Evolutionary conservation across 2,113 vertebrate genomes (phyloP), one percentile per base, ranked within the genome.

Genomic region (Lanius collurio): DNA sequence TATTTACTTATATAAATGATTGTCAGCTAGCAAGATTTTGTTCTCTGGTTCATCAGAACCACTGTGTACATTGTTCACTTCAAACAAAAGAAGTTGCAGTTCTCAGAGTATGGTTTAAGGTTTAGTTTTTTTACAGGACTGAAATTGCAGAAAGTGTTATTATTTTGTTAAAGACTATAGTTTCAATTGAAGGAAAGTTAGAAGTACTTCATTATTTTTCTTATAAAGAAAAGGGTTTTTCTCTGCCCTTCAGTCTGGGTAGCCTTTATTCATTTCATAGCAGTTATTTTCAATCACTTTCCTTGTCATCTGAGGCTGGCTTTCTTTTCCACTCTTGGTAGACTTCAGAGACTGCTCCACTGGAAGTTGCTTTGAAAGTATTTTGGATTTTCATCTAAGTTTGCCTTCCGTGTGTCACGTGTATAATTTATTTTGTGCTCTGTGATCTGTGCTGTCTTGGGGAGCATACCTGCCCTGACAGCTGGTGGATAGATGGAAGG

Each of bases 261-360:
- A 94, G 71, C 69, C 9, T 47, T 83, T 82, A 62, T 17, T 83
- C 41, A 65, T 83, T 89, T 95, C 60, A 55, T 39, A 74, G 85
- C 37, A 83, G 44, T 94, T 93, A 31, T 26, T 86, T 64, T 93
- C 79, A 83, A 56, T 86, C 64, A 70, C 35, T 55, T 83, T 86
- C 24, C 35, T 80, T 80, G 55, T 86, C 55, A 52, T 70, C 60
- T 83, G 44, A 53, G 67, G 64, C 60, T 94, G 73, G 49, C 88
- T 93, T 94, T 93, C 86, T 78, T 95, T 96, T 96, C 73, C 52
- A 81, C 59, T 93, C 86, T 55, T 88, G 74, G 33, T 60, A 57
- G 42, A 83, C 79, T 94, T 94, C 83, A 94, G 89, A 94, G 64
- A 44, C 71, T 67, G 71, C 80, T 83, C 78, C 35, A n/a, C 52